These are phyloP conservation scores for Porites cylindrica DNA, from an alignment of 92 coral and sea anemone genomes.

Conservation along the genomic window DNA sequence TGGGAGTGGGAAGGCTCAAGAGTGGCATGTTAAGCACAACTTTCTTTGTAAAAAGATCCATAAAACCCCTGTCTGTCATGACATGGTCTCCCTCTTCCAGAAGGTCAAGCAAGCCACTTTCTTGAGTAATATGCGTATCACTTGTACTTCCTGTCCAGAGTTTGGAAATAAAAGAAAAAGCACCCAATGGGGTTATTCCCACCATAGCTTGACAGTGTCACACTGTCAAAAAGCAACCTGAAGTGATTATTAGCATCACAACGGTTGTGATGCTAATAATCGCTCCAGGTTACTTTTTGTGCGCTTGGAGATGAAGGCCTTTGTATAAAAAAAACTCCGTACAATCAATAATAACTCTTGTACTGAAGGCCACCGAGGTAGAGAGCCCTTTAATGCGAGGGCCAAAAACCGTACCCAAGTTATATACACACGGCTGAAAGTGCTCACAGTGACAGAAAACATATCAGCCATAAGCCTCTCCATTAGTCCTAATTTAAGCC, in stretches of 20 bases:
- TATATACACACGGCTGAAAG: slow-evolving; percentile 7
- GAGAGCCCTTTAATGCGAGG: not conserved
- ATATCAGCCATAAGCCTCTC: not conserved
- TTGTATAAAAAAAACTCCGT: not conserved
- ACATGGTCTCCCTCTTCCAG: slow-evolving; percentile 58
- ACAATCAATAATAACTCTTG: not conserved
- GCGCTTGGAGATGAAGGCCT: slow-evolving; percentile 70
- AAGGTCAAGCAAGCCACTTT: slow-evolving; percentile 63
- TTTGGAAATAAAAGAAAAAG: slow-evolving; percentile 64
- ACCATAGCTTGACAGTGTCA: not conserved
- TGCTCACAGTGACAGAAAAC: not conserved
- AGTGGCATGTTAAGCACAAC: slow-evolving; percentile 72
- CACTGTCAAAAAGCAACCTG: slow-evolving; percentile 54
- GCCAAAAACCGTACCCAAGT: not conserved
- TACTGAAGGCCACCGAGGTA: not conserved
- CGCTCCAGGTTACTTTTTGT: slow-evolving; percentile 68
- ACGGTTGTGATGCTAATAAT: slow-evolving; percentile 69
- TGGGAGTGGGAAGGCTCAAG: not conserved
- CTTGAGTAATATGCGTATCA: slow-evolving; percentile 61
- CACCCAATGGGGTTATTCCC: slow-evolving; percentile 66
- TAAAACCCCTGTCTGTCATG: slow-evolving; percentile 74
- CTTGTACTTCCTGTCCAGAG: slow-evolving; percentile 67
- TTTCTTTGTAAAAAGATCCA: slow-evolving; percentile 63
- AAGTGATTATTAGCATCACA: slow-evolving; percentile 68
- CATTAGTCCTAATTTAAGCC: not conserved